A percentile compares a stretch with the other conserved stretches of the same genome.
Evolutionary conservation across 2,888 invertebrate species (phyloP).

Genomic region (Hemaris fuciformis): DNA sequence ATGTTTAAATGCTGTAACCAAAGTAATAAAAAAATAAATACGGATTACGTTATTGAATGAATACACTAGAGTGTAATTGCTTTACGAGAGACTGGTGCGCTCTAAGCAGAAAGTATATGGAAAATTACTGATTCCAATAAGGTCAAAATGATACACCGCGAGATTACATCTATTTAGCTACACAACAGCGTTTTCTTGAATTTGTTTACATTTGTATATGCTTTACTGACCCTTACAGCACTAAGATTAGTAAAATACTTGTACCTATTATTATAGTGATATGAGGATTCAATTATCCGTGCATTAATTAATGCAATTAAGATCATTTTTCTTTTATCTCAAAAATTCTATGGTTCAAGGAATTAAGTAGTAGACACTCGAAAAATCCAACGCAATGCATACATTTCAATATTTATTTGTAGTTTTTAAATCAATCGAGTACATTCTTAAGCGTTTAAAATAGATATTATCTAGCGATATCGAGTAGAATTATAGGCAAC

Average conservation of each 20-base stretch:
- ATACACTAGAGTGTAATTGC: not conserved
- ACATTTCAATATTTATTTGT: not conserved
- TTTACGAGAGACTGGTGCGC: not conserved
- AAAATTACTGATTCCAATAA: constrained; percentile 43
- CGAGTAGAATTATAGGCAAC: not conserved
- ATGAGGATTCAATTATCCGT: not conserved
- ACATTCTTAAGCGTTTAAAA: not conserved
- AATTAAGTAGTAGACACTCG: no score
- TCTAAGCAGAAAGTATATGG: constrained; percentile 20
- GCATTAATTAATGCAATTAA: no score
- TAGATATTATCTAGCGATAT: not conserved
- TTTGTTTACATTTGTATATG: not conserved
- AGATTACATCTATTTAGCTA: constrained; percentile 15
- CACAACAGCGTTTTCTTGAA: not conserved
- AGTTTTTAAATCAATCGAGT: not conserved
- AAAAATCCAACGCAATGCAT: no score
- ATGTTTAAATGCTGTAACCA: not conserved
- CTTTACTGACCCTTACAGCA: not conserved
- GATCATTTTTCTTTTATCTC: no score
- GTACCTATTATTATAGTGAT: not conserved
- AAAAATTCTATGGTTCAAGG: no score
- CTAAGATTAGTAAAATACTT: not conserved
- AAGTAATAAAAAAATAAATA: not conserved
- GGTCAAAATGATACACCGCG: constrained; percentile 44
- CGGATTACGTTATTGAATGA: not conserved